phyloP scores from a whole-genome alignment of 2,888 invertebrate species.

The Congeria kusceri region DNA sequence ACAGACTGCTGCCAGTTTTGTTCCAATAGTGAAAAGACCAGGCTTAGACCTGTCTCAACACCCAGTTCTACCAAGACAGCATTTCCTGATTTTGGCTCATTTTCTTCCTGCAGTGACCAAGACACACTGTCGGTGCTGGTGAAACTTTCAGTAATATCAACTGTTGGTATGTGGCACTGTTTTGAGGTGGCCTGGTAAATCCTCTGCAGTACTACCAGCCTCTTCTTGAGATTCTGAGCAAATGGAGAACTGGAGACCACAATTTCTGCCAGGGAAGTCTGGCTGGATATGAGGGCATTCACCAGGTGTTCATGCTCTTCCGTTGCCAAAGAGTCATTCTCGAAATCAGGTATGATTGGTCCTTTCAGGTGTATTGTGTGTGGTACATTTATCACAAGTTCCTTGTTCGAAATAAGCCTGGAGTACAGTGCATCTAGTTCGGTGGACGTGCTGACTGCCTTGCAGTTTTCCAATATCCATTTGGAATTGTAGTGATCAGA shows the following conservation, averaged over 20 bases:
- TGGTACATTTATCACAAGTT: conserved; percentile 78
- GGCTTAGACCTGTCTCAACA: conserved; percentile 88
- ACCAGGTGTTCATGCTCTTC: conserved; percentile 87
- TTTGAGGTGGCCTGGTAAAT: conserved; percentile 88
- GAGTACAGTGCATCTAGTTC: conserved; percentile 87
- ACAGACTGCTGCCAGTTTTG: conserved; percentile 87
- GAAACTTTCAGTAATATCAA: conserved; percentile 10
- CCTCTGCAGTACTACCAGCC: conserved; percentile 87
- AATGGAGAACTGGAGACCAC: conserved; percentile 88
- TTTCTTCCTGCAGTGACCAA: conserved; percentile 3
- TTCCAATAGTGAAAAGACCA: conserved; percentile 88
- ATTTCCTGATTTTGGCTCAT: conserved; percentile 66
- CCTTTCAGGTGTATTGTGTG: conserved; percentile 83
- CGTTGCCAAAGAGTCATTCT: conserved; percentile 86
- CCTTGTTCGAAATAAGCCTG: conserved; percentile 87
- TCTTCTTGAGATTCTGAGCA: conserved; percentile 87
- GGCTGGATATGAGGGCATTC: conserved; percentile 86
- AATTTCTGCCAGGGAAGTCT: conserved; percentile 87
- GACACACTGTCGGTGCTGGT: conserved; percentile 1
- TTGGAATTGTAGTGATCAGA: conserved; percentile 88
- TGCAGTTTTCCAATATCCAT: conserved; percentile 88
- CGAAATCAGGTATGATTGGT: conserved; percentile 87
- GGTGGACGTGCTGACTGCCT: conserved; percentile 86
- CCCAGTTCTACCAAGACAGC: conserved; percentile 88
- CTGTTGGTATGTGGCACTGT: conserved; percentile 86